These are phyloP conservation scores for Crossocerus cetratus DNA, from an alignment of 2,888 invertebrate species.

Conservation along the genomic window DNA sequence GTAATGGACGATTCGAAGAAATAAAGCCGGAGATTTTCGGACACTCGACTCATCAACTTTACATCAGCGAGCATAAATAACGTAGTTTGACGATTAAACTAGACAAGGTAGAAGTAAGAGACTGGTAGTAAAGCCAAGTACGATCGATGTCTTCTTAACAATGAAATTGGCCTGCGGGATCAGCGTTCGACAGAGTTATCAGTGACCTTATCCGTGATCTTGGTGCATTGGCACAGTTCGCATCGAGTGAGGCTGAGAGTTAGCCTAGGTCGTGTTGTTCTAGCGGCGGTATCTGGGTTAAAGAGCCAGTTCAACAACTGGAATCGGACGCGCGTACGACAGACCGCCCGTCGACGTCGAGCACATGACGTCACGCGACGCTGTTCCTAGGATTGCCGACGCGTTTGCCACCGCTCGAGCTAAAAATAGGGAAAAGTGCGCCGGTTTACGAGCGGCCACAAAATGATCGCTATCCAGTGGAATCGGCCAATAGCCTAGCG, in stretches of 20 bases:
- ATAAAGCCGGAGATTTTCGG: too few relatives aligned
- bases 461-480: slow-evolving; percentile 27
- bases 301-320: slow-evolving; percentile 66
- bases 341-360: slow-evolving; percentile 59
- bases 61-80: too few relatives aligned
- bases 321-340: slow-evolving; percentile 63
- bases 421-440: slow-evolving; percentile 60
- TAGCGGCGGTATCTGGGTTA: slow-evolving; percentile 62
- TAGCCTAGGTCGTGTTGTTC: slow-evolving; percentile 38
- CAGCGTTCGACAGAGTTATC: neutral
- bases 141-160: too few relatives aligned
- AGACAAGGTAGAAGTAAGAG: too few relatives aligned
- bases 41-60: too few relatives aligned
- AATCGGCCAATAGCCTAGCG: slow-evolving; percentile 18
- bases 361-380: slow-evolving; percentile 66
- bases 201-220: slow-evolving; percentile 3
- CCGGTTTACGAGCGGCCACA: slow-evolving; percentile 46
- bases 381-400: slow-evolving; percentile 65
- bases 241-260: slow-evolving; percentile 5
- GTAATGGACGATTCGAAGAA: too few relatives aligned
- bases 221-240: neutral
- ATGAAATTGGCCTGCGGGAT: too few relatives aligned
- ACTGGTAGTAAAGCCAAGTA: too few relatives aligned
- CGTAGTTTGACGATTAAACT: too few relatives aligned
- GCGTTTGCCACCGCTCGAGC: slow-evolving; percentile 51